A percentile compares a stretch with the other conserved stretches of the same genome.
phyloP scores from a whole-genome alignment of 2,888 invertebrate species.

The Oxycera nigricornis region DNA sequence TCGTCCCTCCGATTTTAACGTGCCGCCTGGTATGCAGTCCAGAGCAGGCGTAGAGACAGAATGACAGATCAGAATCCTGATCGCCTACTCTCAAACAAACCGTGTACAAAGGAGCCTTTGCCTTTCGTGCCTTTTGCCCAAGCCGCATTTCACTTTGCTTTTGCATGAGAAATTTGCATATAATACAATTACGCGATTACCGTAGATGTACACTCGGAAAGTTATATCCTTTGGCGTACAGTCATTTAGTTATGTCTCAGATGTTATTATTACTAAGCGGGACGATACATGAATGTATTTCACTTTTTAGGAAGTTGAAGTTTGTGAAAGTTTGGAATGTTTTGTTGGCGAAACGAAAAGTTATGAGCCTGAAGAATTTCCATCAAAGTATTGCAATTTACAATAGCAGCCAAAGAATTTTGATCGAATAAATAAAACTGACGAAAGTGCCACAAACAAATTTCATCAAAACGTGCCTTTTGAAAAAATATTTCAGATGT shows the following conservation, averaged over 20 bases:
- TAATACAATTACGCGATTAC: slow-evolving; percentile 38
- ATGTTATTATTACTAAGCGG: background rate
- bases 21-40: background rate
- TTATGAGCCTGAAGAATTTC: too few relatives aligned
- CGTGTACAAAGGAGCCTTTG: slow-evolving; percentile 20
- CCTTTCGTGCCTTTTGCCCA: background rate
- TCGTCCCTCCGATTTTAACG: slow-evolving; percentile 19
- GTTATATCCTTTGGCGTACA: slow-evolving; percentile 21
- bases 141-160: slow-evolving; percentile 13
- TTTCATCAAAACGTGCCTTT: too few relatives aligned
- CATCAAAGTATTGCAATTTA: too few relatives aligned
- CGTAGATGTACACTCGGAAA: slow-evolving; percentile 24
- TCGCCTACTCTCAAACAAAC: background rate
- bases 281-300: background rate
- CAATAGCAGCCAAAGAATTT: too few relatives aligned
- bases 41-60: too few relatives aligned
- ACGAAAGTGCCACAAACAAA: too few relatives aligned
- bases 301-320: too few relatives aligned
- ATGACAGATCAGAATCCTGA: background rate
- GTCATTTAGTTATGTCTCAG: slow-evolving; percentile 17
- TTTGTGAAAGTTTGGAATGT: too few relatives aligned
- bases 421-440: too few relatives aligned
- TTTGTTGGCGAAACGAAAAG: too few relatives aligned
- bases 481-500: too few relatives aligned
- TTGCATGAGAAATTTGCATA: slow-evolving; percentile 38